phyloP scores from a whole-genome alignment of 1,140 invertebrate species.

The Drosophila arizonae region DNA sequence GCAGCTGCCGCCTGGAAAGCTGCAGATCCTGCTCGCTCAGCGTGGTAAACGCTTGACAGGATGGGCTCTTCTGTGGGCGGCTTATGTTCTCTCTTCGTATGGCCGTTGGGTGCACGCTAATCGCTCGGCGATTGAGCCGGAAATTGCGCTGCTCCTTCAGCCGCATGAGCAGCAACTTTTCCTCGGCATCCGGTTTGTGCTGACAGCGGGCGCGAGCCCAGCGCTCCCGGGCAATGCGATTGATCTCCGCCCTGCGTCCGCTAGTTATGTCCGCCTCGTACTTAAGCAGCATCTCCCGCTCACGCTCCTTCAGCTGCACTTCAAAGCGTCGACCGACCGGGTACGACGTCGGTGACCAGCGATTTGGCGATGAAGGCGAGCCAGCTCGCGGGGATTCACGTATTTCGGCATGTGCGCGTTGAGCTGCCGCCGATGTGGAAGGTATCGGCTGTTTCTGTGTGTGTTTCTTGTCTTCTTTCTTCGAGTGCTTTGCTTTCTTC shows the following conservation, averaged over 20 bases:
- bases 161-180: not conserved
- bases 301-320: slow-evolving; percentile 1
- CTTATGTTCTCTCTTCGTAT: not conserved
- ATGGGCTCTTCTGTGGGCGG: not conserved
- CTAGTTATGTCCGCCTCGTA: slow-evolving; percentile 3
- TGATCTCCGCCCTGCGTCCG: slow-evolving; percentile 1
- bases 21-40: slow-evolving; percentile 42
- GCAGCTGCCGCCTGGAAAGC: slow-evolving; percentile 48
- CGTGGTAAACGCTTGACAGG: not conserved
- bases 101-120: not conserved
- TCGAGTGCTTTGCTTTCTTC: not conserved
- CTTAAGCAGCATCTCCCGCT: not conserved
- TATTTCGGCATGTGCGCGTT: not conserved
- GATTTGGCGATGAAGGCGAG: not conserved
- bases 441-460: not conserved
- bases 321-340: not conserved
- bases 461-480: not conserved
- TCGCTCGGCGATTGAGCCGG: not conserved
- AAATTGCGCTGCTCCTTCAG: not conserved
- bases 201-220: not conserved
- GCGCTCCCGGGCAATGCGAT: not conserved
- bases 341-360: not conserved
- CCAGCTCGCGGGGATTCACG: too few relatives aligned
- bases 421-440: not conserved
- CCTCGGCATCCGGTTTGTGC: not conserved